Conservation (phyloP, 2,888 invertebrate genomes). For the Eristalis arbustorum region DNA sequence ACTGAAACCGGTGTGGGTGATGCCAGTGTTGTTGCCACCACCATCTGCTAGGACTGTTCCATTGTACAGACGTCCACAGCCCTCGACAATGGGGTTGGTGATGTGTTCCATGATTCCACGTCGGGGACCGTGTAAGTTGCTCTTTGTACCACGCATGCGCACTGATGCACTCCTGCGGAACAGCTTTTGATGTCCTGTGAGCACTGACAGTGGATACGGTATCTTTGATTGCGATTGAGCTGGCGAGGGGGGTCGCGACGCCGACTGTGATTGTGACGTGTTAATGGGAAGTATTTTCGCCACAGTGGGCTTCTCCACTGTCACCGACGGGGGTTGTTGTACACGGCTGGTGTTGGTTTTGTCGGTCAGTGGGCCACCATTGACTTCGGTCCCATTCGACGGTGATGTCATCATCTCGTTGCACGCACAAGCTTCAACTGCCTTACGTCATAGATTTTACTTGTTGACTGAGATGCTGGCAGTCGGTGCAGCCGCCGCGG, state of each 20-base stretch:
- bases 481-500: constrained; percentile 28
- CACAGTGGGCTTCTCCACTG: constrained; percentile 5
- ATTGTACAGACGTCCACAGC: constrained; percentile 59
- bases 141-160: constrained; percentile 85
- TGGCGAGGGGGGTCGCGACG: constrained; percentile 72
- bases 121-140: constrained; percentile 73
- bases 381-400: constrained; percentile 19
- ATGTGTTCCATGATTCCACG: constrained; percentile 73
- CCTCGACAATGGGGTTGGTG: constrained; percentile 67
- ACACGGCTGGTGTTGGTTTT: constrained; percentile 46
- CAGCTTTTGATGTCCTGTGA: constrained; percentile 72
- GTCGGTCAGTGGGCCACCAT: constrained; percentile 59
- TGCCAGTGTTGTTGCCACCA: constrained; percentile 69
- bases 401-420: constrained; percentile 61
- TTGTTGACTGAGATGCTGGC: constrained; percentile 7
- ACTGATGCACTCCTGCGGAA: constrained; percentile 85
- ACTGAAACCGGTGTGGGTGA: constrained; percentile 70
- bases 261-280: constrained; percentile 72
- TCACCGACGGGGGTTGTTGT: constrained; percentile 34
- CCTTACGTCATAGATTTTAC: constrained; percentile 55
- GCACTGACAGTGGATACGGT: constrained; percentile 72
- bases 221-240: constrained; percentile 58
- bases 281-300: constrained; percentile 41
- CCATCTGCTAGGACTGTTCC: constrained; percentile 70
- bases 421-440: constrained; percentile 15